Evolutionary conservation across 2,113 vertebrate species (phyloP).

Genomic region (Rhinoptilus africanus): DNA sequence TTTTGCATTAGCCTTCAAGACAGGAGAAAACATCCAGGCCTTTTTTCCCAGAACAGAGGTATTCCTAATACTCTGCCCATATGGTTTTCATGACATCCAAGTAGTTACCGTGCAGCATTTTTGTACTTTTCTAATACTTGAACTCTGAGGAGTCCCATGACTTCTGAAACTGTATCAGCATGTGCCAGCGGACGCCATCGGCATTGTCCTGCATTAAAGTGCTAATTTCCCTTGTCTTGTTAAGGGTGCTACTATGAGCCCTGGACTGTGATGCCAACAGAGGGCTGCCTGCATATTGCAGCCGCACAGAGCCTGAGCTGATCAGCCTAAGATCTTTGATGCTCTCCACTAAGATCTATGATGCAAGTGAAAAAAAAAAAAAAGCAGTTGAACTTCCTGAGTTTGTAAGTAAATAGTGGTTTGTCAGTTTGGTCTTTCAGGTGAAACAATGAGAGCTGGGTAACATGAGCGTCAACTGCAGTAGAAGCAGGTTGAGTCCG

Average conservation of each 20-base stretch:
- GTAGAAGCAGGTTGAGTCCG: not conserved
- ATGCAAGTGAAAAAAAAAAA: not conserved
- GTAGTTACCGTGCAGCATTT: not conserved
- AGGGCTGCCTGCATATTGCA: fast-evolving
- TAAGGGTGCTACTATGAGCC: not conserved
- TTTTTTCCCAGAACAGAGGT: not conserved
- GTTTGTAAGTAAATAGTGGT: not conserved
- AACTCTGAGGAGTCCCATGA: not conserved
- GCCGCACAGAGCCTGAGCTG: not conserved
- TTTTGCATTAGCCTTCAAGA: not conserved
- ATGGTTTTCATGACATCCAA: not conserved
- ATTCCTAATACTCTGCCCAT: not conserved
- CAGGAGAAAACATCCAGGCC: not conserved
- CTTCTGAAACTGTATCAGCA: not conserved
- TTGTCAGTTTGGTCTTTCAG: not conserved
- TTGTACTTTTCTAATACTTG: not conserved
- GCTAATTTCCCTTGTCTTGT: fast-evolving
- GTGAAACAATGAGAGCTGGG: not conserved
- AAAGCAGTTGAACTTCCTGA: not conserved
- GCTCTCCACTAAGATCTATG: not conserved
- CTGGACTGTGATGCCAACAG: fast-evolving
- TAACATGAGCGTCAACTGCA: not conserved
- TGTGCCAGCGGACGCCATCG: not conserved
- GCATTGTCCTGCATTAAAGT: not conserved
- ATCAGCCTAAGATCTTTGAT: not conserved